Evolutionary conservation across 1,140 invertebrate genomes (phyloP).

Genomic region (Venturia canescens): DNA sequence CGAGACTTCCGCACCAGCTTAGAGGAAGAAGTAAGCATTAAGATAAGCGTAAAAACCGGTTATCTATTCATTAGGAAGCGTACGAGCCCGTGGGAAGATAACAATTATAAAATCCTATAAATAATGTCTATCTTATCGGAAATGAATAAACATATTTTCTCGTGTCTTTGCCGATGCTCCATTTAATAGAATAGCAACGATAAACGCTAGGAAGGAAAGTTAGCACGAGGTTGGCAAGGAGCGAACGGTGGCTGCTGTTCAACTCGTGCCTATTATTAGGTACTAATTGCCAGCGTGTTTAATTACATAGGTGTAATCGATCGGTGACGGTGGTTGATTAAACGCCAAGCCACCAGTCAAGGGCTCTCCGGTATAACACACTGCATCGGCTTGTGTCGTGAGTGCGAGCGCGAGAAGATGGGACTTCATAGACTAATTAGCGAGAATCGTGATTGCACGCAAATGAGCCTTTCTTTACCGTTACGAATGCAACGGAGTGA

Average conservation of each 20-base stretch:
- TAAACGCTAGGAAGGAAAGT: background rate
- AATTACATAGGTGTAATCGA: slow-evolving; percentile 43
- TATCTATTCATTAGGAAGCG: no score
- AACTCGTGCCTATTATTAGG: slow-evolving; percentile 33
- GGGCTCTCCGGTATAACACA: background rate
- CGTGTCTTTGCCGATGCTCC: background rate
- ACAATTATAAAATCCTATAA: no score
- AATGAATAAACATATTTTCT: background rate
- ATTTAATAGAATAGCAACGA: background rate
- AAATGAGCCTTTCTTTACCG: slow-evolving; percentile 61
- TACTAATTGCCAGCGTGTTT: slow-evolving; percentile 42
- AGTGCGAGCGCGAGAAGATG: slow-evolving; percentile 38
- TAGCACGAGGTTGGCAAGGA: background rate
- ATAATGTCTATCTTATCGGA: no score
- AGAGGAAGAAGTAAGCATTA: no score
- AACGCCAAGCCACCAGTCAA: slow-evolving; percentile 18
- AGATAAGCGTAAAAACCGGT: no score
- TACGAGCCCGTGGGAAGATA: no score
- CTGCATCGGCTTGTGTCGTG: background rate
- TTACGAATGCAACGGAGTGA: slow-evolving; percentile 59
- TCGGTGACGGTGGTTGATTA: slow-evolving; percentile 40
- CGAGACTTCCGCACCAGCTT: no score
- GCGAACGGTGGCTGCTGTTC: background rate
- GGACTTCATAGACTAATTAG: slow-evolving; percentile 50
- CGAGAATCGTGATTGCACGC: slow-evolving; percentile 55